phyloP scores from a whole-genome alignment of 2,888 invertebrate genomes.

The Oscheius sp. region DNA sequence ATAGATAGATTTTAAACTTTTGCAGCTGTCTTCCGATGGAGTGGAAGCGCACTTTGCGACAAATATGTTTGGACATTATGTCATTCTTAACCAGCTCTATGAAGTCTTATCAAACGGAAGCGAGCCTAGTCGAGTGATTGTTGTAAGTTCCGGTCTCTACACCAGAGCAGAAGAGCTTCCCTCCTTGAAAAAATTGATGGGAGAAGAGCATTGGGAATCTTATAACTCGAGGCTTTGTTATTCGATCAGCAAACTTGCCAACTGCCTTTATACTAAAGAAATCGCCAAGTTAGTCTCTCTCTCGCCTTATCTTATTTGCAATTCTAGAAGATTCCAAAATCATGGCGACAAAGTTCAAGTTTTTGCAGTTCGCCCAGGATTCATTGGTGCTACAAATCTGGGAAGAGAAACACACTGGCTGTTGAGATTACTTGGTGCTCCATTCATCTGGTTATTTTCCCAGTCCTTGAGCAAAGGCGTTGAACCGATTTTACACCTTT shows the following conservation, averaged over 20 bases:
- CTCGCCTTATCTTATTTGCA: background rate
- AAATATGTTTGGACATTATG: constrained; percentile 86
- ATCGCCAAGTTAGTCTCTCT: constrained; percentile 12
- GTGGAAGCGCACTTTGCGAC: constrained; percentile 84
- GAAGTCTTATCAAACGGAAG: constrained; percentile 77
- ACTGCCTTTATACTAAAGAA: constrained; percentile 58
- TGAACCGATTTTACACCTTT: constrained; percentile 82
- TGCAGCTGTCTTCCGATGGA: constrained; percentile 77
- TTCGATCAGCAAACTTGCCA: constrained; percentile 69
- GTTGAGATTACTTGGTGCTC: constrained; percentile 60
- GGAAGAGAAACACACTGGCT: constrained; percentile 62
- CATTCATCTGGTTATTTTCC: constrained; percentile 66
- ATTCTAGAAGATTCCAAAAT: constrained; percentile 24
- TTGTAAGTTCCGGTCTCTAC: constrained; percentile 70
- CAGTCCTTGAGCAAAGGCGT: constrained; percentile 73
- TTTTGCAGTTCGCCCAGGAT: constrained; percentile 60
- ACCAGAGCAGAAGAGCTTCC: constrained; percentile 47
- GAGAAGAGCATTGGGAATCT: constrained; percentile 44
- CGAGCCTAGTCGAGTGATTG: constrained; percentile 75
- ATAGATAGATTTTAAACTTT: constrained; percentile 60
- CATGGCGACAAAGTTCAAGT: constrained; percentile 35
- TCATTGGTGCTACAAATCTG: constrained; percentile 51
- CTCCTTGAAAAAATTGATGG: constrained; percentile 40
- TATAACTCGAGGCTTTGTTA: constrained; percentile 66
- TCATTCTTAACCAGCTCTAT: constrained; percentile 75